Base-by-base conservation (phyloP, 2,797 vertebrate genomes). In the Helicolenus hilgendorfi region DNA sequence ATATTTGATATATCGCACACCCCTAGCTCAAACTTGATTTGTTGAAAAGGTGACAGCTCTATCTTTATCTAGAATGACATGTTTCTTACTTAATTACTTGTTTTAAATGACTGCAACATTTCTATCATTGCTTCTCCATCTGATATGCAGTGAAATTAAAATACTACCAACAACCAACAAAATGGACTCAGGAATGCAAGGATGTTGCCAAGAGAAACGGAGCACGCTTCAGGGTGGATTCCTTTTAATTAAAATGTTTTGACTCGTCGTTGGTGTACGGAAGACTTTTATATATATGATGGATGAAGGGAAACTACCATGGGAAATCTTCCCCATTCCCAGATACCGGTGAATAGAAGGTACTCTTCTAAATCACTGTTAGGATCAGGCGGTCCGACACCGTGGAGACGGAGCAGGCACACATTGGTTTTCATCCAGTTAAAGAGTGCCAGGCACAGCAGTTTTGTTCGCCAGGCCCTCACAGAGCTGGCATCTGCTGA, bases 401-500 rank as follows among this genome's bases (percentile, higher is more conserved):
- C 77, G 70, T 4, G 82, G 81, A 89, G 88, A 89, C 72, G 0
- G 81, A 4, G 73, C 60, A 2, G 74, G 26, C 41, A 55, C 65
- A 67, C 69, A 14, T 41, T 81, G 86, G 64, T 77, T 72, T 79
- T 83, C 59, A 20, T 79, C 84, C 79, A 63, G 79, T 59, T 55
- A 31, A 64, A 72, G 56, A 49, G 71, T 70, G 84, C 78, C 86
- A 86, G 89, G 59, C 79, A 64, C 71, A 35, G 86, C 82, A 53
- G 18, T 77, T 53, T 70, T 18, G 7, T 18, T 22, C 15, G 70
- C 77, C 85, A n/a, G 86, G 58, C 55, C 70, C 59, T 86, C 62
- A 4, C 75, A 63, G 86, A 68, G 89, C 79, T 87, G 85, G 84
- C 89, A 89, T 82, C 83, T 74, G 83, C 90, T 72, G 41, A 84